Conservation (phyloP, 1,140 invertebrate species). For the Drosophila setifemur region DNA sequence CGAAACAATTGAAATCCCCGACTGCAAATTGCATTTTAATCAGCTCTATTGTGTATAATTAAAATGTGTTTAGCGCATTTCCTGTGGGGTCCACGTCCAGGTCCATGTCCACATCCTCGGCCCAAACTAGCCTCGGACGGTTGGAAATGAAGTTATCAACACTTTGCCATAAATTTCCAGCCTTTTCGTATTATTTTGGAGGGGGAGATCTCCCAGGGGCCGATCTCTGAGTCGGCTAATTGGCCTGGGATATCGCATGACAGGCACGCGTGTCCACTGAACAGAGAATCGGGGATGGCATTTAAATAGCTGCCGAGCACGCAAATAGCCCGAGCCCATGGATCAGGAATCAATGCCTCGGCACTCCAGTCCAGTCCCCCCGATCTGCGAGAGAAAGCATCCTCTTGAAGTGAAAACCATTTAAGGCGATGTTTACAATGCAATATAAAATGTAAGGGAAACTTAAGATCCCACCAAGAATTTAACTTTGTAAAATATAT, state of each 20-base stretch:
- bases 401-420: background rate
- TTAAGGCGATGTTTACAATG: too few relatives aligned
- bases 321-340: conserved; percentile 49
- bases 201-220: background rate
- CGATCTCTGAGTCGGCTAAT: conserved; percentile 21
- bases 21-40: conserved; percentile 75
- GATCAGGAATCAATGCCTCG: conserved; percentile 6
- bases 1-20: conserved; percentile 35
- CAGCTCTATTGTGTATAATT: conserved; percentile 73
- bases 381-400: conserved; percentile 20
- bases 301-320: conserved; percentile 65
- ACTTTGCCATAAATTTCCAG: conserved; percentile 46
- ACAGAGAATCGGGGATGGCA: conserved; percentile 37
- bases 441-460: too few relatives aligned
- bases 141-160: conserved; percentile 74
- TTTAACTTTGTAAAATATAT: too few relatives aligned
- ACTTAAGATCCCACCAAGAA: too few relatives aligned
- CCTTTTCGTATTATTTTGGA: conserved; percentile 15
- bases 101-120: background rate
- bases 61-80: conserved; percentile 75
- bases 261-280: conserved; percentile 52
- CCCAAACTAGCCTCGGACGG: conserved; percentile 40
- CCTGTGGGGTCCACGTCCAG: conserved; percentile 46
- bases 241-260: conserved; percentile 31
- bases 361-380: background rate